These are phyloP conservation scores for Lophius americanus DNA, from an alignment of 2,797 vertebrate species.

Conservation along the genomic window DNA sequence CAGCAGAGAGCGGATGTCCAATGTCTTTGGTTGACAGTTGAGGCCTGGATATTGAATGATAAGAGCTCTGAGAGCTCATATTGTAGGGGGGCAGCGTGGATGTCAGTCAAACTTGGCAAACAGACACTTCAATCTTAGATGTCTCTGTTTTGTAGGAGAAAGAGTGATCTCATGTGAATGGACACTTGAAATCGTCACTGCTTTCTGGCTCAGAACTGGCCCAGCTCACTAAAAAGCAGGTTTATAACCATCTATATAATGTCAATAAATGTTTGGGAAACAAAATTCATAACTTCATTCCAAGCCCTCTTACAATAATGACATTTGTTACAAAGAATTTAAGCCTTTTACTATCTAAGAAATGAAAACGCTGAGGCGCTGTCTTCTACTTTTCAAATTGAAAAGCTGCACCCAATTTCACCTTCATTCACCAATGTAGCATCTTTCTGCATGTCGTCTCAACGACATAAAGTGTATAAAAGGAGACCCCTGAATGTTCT, in stretches of 20 bases:
- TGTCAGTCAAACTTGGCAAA: conserved; percentile 18
- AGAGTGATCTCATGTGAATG: neutral
- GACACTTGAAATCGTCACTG: neutral
- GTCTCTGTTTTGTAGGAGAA: conserved; percentile 1
- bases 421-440: conserved; percentile 4
- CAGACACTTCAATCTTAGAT: conserved; percentile 6
- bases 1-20: conserved; percentile 38
- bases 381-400: neutral
- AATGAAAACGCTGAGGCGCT: neutral
- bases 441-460: neutral
- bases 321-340: neutral
- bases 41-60: conserved; percentile 15
- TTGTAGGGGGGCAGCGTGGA: conserved; percentile 3
- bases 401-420: neutral
- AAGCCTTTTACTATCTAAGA: conserved; percentile 7
- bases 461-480: conserved; percentile 41
- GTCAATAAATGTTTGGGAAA: conserved; percentile 9
- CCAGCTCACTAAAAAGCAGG: conserved; percentile 11
- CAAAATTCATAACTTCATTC: too few relatives aligned
- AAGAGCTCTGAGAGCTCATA: neutral
- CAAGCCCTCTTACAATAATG: neutral
- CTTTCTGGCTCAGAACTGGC: neutral
- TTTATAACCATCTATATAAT: conserved; percentile 18
- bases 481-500: conserved; percentile 56
- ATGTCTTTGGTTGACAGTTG: conserved; percentile 17